phyloP scores from a whole-genome alignment of 2,113 vertebrate species.

The Platanista minor region DNA sequence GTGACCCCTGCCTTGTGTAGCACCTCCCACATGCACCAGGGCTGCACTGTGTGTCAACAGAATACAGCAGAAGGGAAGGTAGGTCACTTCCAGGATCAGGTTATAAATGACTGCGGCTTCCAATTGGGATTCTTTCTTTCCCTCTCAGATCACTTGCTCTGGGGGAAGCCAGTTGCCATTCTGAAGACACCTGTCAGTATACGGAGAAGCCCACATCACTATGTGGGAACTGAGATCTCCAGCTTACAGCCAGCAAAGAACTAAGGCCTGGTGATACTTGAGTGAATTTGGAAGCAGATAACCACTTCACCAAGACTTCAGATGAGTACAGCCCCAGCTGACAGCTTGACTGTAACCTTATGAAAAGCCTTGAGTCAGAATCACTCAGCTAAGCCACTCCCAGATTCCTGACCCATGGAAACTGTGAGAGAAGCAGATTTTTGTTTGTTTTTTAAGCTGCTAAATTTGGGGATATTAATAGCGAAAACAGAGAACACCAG shows the following conservation, averaged over 20 bases:
- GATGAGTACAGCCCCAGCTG: not conserved
- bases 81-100: not conserved
- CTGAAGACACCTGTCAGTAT: not conserved
- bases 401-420: not conserved
- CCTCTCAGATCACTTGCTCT: not conserved
- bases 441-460: not conserved
- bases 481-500: not conserved
- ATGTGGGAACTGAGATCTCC: not conserved
- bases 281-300: not conserved
- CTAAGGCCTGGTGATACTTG: accelerated
- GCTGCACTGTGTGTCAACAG: not conserved
- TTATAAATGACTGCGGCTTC: not conserved
- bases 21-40: not conserved
- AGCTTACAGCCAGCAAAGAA: no score
- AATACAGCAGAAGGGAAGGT: not conserved
- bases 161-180: not conserved
- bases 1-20: not conserved
- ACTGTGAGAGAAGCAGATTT: not conserved
- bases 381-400: not conserved
- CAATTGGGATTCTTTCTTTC: not conserved
- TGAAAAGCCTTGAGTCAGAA: accelerated
- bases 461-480: not conserved
- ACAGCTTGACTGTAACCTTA: not conserved
- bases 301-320: not conserved
- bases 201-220: no score